These are phyloP conservation scores for Psammodynastes pulverulentus DNA, from an alignment of 2,113 vertebrate genomes.

Conservation along the genomic window DNA sequence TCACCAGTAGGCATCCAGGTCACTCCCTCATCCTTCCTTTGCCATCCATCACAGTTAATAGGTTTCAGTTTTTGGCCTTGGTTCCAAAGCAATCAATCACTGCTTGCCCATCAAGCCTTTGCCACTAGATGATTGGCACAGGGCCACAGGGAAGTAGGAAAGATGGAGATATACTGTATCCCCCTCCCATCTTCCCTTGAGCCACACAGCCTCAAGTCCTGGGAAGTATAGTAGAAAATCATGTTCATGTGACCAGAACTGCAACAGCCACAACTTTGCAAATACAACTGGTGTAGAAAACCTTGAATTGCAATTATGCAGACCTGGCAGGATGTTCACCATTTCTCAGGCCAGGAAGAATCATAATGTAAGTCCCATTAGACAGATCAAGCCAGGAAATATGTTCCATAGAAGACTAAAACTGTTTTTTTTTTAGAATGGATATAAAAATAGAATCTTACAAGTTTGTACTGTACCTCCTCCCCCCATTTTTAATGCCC, in stretches of 20 bases:
- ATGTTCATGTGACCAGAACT: background rate
- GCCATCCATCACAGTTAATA: too few species aligned
- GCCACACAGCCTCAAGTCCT: background rate
- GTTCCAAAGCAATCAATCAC: too few species aligned
- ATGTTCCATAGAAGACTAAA: background rate
- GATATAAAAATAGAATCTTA: background rate
- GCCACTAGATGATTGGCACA: too few species aligned
- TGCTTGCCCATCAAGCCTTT: too few species aligned
- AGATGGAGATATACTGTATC: too few species aligned
- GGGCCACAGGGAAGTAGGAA: too few species aligned
- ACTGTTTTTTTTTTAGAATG: background rate
- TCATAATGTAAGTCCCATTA: background rate
- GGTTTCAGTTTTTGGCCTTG: too few species aligned
- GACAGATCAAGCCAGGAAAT: background rate
- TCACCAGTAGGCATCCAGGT: too few species aligned
- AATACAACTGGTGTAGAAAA: background rate
- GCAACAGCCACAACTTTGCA: background rate
- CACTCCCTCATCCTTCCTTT: too few species aligned
- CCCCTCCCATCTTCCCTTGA: background rate
- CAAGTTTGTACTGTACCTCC: background rate
- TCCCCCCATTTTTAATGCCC: background rate
- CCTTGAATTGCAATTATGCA: background rate
- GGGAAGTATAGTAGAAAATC: background rate
- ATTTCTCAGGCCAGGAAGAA: background rate
- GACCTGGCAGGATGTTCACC: background rate